Evolutionary conservation across 2,797 vertebrate genomes (phyloP).

Genomic region (Anabacerthia variegaticeps): DNA sequence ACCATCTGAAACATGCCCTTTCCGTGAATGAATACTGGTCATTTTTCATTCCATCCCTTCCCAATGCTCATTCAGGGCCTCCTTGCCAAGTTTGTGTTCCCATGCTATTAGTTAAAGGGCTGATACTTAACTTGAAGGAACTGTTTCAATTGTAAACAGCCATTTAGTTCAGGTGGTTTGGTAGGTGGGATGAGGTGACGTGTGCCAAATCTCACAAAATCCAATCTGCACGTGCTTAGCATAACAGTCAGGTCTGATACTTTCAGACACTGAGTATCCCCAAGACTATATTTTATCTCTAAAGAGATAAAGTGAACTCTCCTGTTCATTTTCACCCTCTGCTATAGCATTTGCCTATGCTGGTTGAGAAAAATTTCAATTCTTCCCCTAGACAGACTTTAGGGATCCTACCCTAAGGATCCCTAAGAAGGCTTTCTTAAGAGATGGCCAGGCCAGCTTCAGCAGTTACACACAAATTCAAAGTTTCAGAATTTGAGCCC

Average conservation of each 20-base stretch:
- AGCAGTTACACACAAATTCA: not conserved
- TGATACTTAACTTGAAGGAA: not conserved
- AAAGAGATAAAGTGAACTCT: not conserved
- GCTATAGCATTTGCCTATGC: not conserved
- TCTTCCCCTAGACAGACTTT: not conserved
- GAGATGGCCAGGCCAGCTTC: not conserved
- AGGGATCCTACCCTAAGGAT: not conserved
- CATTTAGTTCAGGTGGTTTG: not conserved
- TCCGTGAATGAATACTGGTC: not conserved
- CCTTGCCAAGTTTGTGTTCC: not conserved
- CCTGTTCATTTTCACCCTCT: not conserved
- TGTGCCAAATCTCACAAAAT: not conserved
- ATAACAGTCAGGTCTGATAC: not conserved
- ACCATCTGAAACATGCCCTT: not conserved
- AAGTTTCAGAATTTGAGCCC: not conserved
- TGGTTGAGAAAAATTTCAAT: not conserved
- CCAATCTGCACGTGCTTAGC: not conserved
- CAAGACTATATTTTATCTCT: not conserved
- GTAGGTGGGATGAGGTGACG: not conserved
- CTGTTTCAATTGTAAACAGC: not conserved
- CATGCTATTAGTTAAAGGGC: not conserved
- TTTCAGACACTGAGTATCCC: not conserved
- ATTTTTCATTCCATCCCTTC: not conserved
- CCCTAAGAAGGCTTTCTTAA: not conserved
- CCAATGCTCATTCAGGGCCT: not conserved